Evolutionary conservation across 1,140 invertebrate species (phyloP), one percentile per base, ranked within the genome.

Genomic region (Octopus sinensis): DNA sequence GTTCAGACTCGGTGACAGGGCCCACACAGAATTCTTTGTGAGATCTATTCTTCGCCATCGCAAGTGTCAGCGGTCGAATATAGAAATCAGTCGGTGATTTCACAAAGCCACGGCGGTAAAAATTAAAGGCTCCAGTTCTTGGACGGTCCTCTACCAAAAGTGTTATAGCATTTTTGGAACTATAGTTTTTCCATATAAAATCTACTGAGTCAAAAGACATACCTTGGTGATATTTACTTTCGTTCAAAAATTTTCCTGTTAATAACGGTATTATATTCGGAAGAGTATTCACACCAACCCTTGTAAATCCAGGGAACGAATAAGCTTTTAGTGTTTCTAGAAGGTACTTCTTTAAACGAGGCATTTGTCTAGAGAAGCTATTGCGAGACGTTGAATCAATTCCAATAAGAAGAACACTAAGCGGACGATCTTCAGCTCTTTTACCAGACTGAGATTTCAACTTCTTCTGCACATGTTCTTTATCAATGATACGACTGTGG

Each of bases 351-450:
- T 93, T 89, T 0, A 95, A 95, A 85, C 92, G 92, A 0, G 94
- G 94, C 94, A 97, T 95, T 81, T 95, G 94, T 43, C 96, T 92
- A 76, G 94, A 93, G 81, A 96, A 94, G 90, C 97, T 96, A 77
- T 96, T 91, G 76, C 95, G 92, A 0, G 96, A 97, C 3, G 97
- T 93, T 0, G 95, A 73, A 88, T 97, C 96, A 17, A 97, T 92
- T 0, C 96, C 96, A 23, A 97, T 88, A 12, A 97, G 91, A 52
- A 97, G 91, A 0, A 98, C 92, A 80, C 88, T 91, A 17, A 90
- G 79, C 0, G 78, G 83, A 79, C 88, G 87, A 56, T 83, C 86
- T 0, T 85, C 82, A 12, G 83, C 79, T 5, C 77, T 9, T 13
- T 53, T 79, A n/a, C 82, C 80, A 10, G 86, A 76, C 53, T 85